Evolutionary conservation across 1,140 invertebrate species (phyloP), one percentile per base, ranked within the genome.

Genomic region (Drosophila hydei): DNA sequence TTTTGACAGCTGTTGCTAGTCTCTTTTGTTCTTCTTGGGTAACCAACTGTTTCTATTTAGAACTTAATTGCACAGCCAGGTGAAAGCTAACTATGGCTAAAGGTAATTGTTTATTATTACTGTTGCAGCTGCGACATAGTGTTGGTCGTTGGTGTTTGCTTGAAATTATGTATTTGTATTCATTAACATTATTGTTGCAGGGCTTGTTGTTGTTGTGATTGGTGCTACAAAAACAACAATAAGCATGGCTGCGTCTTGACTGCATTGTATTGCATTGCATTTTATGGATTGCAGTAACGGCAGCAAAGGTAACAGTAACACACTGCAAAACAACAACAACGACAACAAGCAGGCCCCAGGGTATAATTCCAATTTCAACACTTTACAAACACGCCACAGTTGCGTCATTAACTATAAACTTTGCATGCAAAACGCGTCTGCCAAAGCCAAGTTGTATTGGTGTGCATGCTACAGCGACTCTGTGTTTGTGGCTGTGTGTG

Each of bases 291-390:
- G 75, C 30, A 55, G 38, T 14, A 33, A 21, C 47, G 36, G 36
- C 47, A 38, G 21, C 48, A 45, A 25, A 59, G 33, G 12, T 21
- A 55, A 38, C 25, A 54, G 27, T 27, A 61, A 52, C 54, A 63
- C n/a, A 9, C 33, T 16, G 55, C 62, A 27, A 64, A 75, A 40
- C 36, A 48, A 58, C 52, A 77, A 50, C 63, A 69, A 77, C 58
- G 70, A 36, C 14, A 48, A 27, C 45, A 70, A 63, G 40, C 63
- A 67, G 75, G 60, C 71, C 78, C 77, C 43, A 87, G 78, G 81
- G 83, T 83, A 87, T 87, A 87, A 87, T 87, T 87, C 88, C 81
- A 87, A 88, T 87, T 87, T 87, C 83, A 87, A 81, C 83, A 87
- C 81, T 88, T 88, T 88, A 67, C 83, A 88, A 88, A 88, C 83